Evolutionary conservation across 2,888 invertebrate genomes (phyloP).

Genomic region (Pecten maximus): DNA sequence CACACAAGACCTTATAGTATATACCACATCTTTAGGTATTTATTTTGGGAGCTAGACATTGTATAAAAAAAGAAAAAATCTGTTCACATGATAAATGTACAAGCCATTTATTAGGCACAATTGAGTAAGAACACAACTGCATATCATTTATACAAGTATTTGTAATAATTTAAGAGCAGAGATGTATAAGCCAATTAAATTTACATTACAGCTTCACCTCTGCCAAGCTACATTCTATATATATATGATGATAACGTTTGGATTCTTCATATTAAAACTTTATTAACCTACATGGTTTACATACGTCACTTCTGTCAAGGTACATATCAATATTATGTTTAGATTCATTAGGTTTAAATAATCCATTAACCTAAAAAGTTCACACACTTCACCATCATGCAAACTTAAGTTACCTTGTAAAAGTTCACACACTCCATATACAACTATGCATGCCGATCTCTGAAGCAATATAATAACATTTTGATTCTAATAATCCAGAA

Average conservation of each 20-base stretch:
- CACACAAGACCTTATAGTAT: no score
- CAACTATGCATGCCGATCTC: not conserved
- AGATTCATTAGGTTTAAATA: not conserved
- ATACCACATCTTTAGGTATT: no score
- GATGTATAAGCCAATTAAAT: conserved; percentile 24
- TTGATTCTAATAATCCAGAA: not conserved
- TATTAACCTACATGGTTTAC: not conserved
- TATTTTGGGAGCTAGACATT: not conserved
- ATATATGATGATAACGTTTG: not conserved
- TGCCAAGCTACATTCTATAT: conserved; percentile 13
- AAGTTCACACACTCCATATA: not conserved
- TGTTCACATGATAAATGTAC: not conserved
- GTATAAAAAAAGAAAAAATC: not conserved
- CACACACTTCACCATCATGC: not conserved
- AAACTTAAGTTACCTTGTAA: not conserved
- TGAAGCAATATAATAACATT: not conserved
- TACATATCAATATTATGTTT: not conserved
- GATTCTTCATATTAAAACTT: not conserved
- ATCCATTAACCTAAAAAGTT: not conserved
- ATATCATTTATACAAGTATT: conserved; percentile 29
- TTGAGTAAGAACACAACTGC: conserved; percentile 35
- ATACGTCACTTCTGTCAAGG: not conserved
- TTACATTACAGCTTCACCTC: conserved; percentile 20
- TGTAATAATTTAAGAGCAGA: conserved; percentile 32
- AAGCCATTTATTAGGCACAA: conserved; percentile 35